phyloP scores from a whole-genome alignment of 2,797 vertebrate species.

The Sebastes steindachneri region DNA sequence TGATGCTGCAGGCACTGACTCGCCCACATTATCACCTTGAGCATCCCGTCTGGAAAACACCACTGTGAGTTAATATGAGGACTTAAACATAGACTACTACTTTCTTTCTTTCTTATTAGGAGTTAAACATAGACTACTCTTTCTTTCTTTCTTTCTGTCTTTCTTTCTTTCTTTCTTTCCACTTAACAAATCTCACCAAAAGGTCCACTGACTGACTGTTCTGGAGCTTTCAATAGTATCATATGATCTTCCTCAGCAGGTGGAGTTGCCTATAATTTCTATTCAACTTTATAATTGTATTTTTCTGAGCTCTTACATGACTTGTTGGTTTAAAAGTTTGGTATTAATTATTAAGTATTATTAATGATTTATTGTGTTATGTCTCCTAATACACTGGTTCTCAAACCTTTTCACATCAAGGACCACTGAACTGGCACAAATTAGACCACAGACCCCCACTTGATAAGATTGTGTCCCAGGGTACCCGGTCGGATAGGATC shows the following conservation, averaged over 20 bases:
- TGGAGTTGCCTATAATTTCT: neutral
- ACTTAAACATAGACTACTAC: too few species aligned
- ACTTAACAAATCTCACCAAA: neutral
- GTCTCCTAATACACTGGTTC: neutral
- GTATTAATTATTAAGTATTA: neutral
- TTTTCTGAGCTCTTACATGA: neutral
- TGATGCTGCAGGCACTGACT: slow-evolving; percentile 38
- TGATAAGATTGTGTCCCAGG: too few species aligned
- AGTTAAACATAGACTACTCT: too few species aligned
- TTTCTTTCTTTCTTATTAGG: too few species aligned
- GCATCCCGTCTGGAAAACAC: slow-evolving; percentile 39
- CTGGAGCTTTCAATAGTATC: neutral
- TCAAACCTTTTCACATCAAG: too few species aligned
- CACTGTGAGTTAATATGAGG: slow-evolving; percentile 45
- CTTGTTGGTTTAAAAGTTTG: neutral
- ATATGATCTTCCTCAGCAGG: neutral
- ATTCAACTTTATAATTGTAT: neutral
- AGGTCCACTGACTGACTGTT: neutral
- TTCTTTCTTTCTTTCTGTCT: neutral
- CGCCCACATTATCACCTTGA: slow-evolving; percentile 27
- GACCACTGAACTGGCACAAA: too few species aligned
- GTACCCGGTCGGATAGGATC: fast-evolving
- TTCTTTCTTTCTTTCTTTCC: neutral
- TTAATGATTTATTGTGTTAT: neutral
- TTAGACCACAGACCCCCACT: too few species aligned